A percentile compares a stretch with the other conserved stretches of the same genome.
phyloP scores from a whole-genome alignment of 2,797 vertebrate species.

The Momotus momota region DNA sequence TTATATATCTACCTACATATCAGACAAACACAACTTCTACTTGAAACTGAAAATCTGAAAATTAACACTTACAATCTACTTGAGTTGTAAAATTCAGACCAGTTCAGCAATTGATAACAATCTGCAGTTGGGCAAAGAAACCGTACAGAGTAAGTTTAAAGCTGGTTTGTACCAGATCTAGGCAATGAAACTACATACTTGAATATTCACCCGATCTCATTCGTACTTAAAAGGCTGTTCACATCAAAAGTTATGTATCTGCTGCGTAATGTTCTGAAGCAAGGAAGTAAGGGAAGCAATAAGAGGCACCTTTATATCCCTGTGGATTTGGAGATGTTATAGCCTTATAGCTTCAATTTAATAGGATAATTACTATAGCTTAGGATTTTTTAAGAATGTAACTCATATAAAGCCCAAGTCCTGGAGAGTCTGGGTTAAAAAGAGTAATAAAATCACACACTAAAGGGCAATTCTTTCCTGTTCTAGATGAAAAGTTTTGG shows the following conservation, averaged over 20 bases:
- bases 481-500: neutral
- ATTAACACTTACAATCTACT: neutral
- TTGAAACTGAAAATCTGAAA: constrained; percentile 37
- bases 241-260: neutral
- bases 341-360: neutral
- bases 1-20: neutral
- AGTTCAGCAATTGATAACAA: neutral
- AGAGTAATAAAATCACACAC: neutral
- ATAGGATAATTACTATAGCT: no score
- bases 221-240: neutral
- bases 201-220: neutral
- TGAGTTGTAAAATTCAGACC: neutral
- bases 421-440: neutral
- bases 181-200: neutral
- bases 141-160: neutral
- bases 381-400: neutral
- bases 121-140: neutral
- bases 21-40: neutral
- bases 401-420: neutral
- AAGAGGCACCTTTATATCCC: neutral
- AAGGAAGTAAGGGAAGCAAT: neutral
- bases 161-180: neutral
- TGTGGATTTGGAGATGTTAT: neutral
- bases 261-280: neutral
- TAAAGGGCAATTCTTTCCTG: neutral